Percentiles rank a stretch among this genome's conserved stretches.
These are phyloP conservation scores for Athene cunicularia DNA, from an alignment of 2,113 vertebrate species.

Conservation along the genomic window DNA sequence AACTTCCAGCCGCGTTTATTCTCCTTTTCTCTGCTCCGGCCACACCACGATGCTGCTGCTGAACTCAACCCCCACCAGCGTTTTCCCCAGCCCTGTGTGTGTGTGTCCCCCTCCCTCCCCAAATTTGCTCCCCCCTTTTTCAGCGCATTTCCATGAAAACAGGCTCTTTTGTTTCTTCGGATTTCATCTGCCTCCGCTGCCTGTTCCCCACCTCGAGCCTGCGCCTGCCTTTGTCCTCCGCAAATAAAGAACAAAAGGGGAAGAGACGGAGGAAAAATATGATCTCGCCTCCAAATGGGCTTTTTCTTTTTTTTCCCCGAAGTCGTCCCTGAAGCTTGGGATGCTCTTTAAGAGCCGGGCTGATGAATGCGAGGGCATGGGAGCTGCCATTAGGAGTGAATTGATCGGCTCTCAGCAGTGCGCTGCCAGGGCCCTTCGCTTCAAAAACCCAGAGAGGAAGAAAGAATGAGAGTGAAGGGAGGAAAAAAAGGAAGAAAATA, in stretches of 20 bases:
- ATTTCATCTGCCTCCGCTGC: not conserved
- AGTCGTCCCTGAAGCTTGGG: not conserved
- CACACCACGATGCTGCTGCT: fast-evolving
- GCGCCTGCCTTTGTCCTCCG: not conserved
- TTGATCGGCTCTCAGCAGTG: not conserved
- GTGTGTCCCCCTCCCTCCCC: not conserved
- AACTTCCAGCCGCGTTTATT: conserved; percentile 16
- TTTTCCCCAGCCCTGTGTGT: not conserved
- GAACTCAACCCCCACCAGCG: not conserved
- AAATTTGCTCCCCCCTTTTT: not conserved
- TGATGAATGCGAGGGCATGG: not conserved
- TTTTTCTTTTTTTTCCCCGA: not conserved
- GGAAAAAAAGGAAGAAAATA: not conserved
- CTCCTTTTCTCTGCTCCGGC: not conserved
- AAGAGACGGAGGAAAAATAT: not conserved
- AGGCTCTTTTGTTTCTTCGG: not conserved
- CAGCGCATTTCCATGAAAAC: conserved; percentile 28
- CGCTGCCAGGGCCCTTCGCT: not conserved
- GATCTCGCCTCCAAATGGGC: not conserved
- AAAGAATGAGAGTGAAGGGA: not conserved
- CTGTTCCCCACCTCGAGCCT: not conserved
- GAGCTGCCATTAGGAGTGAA: not conserved
- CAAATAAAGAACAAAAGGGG: not conserved
- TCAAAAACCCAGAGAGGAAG: not conserved
- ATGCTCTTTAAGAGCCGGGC: not conserved